These are phyloP conservation scores for Pentalonia nigronervosa DNA, from an alignment of 1,140 invertebrate species.

Conservation along the genomic window DNA sequence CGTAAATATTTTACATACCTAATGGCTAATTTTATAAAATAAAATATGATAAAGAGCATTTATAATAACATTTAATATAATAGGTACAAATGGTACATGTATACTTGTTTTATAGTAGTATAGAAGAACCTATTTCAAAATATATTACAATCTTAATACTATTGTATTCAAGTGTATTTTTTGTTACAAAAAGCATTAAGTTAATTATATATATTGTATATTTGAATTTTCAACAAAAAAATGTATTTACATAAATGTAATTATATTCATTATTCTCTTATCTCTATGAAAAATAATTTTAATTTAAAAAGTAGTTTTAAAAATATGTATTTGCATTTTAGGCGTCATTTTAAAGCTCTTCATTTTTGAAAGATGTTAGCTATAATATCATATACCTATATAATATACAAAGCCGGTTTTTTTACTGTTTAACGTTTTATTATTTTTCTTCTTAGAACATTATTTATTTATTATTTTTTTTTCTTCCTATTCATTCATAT, in stretches of 20 bases:
- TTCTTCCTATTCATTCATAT: background rate
- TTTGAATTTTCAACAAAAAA: background rate
- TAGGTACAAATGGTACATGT: background rate
- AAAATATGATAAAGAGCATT: background rate
- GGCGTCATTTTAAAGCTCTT: background rate
- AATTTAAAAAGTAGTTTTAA: conserved; percentile 26
- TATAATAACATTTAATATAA: background rate
- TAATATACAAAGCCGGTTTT: background rate
- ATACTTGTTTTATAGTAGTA: background rate
- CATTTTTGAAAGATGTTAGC: background rate
- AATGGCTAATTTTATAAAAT: background rate
- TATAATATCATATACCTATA: background rate
- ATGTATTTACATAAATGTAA: background rate
- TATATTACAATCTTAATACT: background rate
- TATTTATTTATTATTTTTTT: conserved; percentile 16
- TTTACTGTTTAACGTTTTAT: background rate
- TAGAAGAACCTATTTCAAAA: too few relatives aligned
- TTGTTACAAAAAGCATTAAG: background rate
- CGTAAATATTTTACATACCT: background rate
- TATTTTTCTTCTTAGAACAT: conserved; percentile 12
- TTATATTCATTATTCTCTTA: background rate
- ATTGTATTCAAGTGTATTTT: background rate
- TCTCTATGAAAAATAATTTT: conserved; percentile 21
- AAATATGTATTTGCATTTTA: background rate
- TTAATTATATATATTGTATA: background rate